These are phyloP conservation scores for Acronicta psi DNA, from an alignment of 2,888 invertebrate species.

Conservation along the genomic window DNA sequence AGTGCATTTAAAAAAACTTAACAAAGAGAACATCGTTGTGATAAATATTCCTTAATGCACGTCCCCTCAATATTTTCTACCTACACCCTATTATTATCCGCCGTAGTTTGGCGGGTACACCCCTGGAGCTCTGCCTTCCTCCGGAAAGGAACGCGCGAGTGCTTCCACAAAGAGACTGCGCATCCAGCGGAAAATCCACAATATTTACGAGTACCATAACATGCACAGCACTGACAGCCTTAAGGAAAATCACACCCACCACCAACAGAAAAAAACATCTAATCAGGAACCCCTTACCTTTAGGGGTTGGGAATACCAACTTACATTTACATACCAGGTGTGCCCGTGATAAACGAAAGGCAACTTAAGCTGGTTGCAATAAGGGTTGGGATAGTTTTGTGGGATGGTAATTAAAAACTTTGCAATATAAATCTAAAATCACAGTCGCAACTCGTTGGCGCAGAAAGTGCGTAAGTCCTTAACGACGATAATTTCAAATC, in stretches of 20 bases:
- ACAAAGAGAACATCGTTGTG: neutral
- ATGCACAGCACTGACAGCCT: constrained; percentile 68
- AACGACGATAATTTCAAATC: constrained; percentile 81
- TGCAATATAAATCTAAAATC: constrained; percentile 76
- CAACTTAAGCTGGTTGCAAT: constrained; percentile 16
- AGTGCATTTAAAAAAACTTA: neutral
- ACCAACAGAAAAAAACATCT: constrained; percentile 55
- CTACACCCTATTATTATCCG: constrained; percentile 23
- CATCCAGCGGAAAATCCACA: constrained; percentile 58
- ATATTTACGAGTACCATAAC: constrained; percentile 68
- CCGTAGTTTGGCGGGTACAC: constrained; percentile 43
- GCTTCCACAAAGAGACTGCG: constrained; percentile 42
- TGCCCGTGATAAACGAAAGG: constrained; percentile 19
- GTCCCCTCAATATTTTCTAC: constrained; percentile 31
- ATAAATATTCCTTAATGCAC: constrained; percentile 13
- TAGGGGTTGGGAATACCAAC: constrained; percentile 61
- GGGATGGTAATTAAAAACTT: constrained; percentile 50
- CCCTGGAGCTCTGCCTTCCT: constrained; percentile 41
- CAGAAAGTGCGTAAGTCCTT: constrained; percentile 79
- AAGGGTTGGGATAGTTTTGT: constrained; percentile 14
- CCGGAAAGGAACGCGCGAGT: constrained; percentile 45
- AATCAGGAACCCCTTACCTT: constrained; percentile 74
- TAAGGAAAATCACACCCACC: constrained; percentile 69
- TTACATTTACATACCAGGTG: constrained; percentile 31
- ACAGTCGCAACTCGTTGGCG: constrained; percentile 74